Evolutionary conservation across 2,797 vertebrate genomes (phyloP), one percentile per base, ranked within the genome.

Genomic region (Phoeniculus purpureus): DNA sequence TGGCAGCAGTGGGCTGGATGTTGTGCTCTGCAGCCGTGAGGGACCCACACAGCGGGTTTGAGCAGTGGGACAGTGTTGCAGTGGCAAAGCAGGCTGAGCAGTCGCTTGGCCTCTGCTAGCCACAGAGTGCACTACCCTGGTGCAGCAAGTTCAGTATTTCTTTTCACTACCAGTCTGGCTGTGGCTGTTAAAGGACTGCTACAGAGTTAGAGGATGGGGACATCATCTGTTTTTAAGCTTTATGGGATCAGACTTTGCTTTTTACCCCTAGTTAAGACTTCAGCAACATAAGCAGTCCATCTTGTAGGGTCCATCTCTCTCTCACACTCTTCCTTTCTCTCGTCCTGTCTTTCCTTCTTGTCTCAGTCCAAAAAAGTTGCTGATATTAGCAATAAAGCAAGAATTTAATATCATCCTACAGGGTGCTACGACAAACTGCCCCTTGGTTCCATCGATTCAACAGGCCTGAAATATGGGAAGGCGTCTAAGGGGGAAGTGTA

Each of bases 341-440:
- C 72, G 81, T 88, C 73, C 68, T 70, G 12, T 73, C 51, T 81
- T 32, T 67, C 68, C 80, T 51, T 51, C 92, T 85, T 85, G 79
- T 92, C 90, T 87, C 85, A 47, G 45, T 31, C 78, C 85, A 76
- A 73, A 90, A 82, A 89, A 85, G 77, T 77, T 94, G 94, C 94
- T 96, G 96, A 95, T 85, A 59, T 48, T 78, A 92, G 72, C 91
- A 94, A 92, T 81, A 94, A 84, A 82, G 68, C 66, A 87, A 66
- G 70, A 68, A 93, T 94, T 92, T 94, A 94, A 93, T 95, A 87
- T 89, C 64, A 68, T 94, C 72, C 87, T 78, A 70, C 92, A 82
- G 84, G 87, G 56, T 40, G 47, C 61, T 73, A 40, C 70, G 34
- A 94, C 89, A 80, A 79, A 80, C 81, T 89, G 34, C 76, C 52